Evolutionary conservation across 2,113 vertebrate species (phyloP).

Genomic region (Montifringilla adamsi): DNA sequence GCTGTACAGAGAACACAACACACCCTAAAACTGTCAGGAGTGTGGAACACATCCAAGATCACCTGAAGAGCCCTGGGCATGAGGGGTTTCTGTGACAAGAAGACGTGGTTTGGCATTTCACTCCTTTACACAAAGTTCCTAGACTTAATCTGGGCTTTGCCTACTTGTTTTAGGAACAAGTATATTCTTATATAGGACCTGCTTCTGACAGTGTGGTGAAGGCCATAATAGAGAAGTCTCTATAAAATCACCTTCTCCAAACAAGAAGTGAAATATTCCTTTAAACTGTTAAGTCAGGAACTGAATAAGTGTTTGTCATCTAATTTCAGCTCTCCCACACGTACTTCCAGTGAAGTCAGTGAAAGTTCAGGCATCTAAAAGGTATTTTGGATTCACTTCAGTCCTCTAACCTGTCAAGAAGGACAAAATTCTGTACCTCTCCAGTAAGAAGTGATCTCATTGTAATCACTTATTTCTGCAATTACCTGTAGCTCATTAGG

Average conservation of each 20-base stretch:
- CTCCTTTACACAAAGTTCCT: not conserved
- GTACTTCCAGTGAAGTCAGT: not conserved
- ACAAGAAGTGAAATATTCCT: not conserved
- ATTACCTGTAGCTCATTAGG: not conserved
- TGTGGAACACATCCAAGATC: not conserved
- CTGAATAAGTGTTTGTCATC: not conserved
- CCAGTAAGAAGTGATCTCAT: not conserved
- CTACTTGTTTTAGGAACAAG: not conserved
- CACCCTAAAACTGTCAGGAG: not conserved
- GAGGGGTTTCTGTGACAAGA: not conserved
- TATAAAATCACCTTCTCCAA: not conserved
- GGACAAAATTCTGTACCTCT: not conserved
- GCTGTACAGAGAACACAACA: not conserved
- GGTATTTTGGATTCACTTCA: not conserved
- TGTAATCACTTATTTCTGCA: not conserved
- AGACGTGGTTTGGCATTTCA: not conserved
- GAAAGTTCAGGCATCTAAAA: not conserved
- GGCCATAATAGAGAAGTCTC: not conserved
- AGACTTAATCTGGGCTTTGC: not conserved
- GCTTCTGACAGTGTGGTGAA: not conserved
- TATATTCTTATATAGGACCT: not conserved
- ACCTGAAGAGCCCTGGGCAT: not conserved
- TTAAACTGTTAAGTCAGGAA: not conserved
- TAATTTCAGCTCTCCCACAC: slow-evolving; percentile 10
- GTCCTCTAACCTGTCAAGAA: not conserved